phyloP scores from a whole-genome alignment of 2,113 vertebrate genomes.

The Trematomus loennbergii region DNA sequence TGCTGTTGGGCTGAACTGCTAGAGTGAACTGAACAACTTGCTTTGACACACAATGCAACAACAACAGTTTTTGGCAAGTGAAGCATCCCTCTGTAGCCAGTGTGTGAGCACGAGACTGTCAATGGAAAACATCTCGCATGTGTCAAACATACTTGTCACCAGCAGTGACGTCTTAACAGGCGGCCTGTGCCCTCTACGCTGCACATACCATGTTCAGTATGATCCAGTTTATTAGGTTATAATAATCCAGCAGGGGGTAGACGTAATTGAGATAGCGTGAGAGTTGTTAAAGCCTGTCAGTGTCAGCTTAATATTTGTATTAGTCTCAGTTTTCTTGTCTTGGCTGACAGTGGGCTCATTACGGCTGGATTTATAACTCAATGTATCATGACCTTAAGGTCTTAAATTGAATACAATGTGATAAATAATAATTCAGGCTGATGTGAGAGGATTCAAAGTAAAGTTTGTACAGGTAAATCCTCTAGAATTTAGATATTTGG shows the following conservation, averaged over 20 bases:
- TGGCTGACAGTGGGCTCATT: conserved; percentile 3
- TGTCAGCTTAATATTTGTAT: conserved; percentile 40
- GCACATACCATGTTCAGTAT: background rate
- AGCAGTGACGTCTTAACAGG: conserved; percentile 48
- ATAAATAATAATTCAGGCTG: background rate
- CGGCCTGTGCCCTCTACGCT: background rate
- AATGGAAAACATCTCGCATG: conserved; percentile 37
- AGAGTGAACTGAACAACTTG: background rate
- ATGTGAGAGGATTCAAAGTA: background rate
- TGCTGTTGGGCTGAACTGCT: background rate
- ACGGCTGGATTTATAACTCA: conserved; percentile 14
- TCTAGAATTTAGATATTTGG: conserved; percentile 13
- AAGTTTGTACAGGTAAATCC: background rate
- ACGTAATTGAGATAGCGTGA: conserved; percentile 49
- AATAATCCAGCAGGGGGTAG: conserved; percentile 45
- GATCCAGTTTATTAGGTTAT: conserved; percentile 37
- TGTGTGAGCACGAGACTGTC: background rate
- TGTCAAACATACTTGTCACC: conserved; percentile 40
- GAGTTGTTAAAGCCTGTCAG: conserved; percentile 34
- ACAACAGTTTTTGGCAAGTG: background rate
- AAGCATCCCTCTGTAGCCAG: background rate
- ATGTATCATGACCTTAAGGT: conserved; percentile 2
- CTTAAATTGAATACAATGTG: background rate
- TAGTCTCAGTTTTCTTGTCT: conserved; percentile 10
- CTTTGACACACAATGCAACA: conserved; percentile 13